phyloP scores from a whole-genome alignment of 2,888 invertebrate species.

The Euproctis similis region DNA sequence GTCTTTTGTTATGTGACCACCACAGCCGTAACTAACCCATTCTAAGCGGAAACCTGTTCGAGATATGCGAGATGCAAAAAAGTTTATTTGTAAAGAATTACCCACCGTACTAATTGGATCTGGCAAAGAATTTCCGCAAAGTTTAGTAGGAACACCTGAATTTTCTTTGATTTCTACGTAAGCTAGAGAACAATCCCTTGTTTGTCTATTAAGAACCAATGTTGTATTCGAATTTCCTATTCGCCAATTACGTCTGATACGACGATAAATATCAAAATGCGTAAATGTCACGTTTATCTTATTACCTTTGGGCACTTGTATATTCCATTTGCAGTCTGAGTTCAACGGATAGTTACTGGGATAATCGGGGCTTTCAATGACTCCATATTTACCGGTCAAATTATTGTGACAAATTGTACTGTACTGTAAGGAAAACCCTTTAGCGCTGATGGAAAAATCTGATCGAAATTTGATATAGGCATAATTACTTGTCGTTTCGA shows the following conservation, averaged over 20 bases:
- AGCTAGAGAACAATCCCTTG: constrained; percentile 80
- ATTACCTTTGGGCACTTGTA: constrained; percentile 85
- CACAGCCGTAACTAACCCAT: constrained; percentile 86
- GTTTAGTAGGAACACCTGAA: constrained; percentile 47
- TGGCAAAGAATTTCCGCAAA: constrained; percentile 69
- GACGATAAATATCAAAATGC: constrained; percentile 74
- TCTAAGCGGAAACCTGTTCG: constrained; percentile 87
- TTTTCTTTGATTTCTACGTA: constrained; percentile 75
- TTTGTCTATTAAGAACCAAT: not conserved
- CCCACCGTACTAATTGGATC: constrained; percentile 72
- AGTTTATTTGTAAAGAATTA: constrained; percentile 78
- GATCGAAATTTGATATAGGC: constrained; percentile 83
- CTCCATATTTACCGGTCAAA: constrained; percentile 80
- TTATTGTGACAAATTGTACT: constrained; percentile 80
- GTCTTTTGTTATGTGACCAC: constrained; percentile 77
- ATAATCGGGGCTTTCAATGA: constrained; percentile 91
- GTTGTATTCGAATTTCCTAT: constrained; percentile 2
- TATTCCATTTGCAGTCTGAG: constrained; percentile 85
- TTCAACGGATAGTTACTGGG: constrained; percentile 79
- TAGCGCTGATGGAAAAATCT: constrained; percentile 77
- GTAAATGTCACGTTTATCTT: constrained; percentile 88
- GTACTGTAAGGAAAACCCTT: constrained; percentile 89
- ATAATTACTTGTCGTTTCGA: constrained; percentile 78
- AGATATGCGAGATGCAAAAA: constrained; percentile 78
- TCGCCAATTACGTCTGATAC: constrained; percentile 12